These are phyloP conservation scores for Cyclophora punctaria DNA, from an alignment of 2,888 invertebrate species.

Conservation along the genomic window DNA sequence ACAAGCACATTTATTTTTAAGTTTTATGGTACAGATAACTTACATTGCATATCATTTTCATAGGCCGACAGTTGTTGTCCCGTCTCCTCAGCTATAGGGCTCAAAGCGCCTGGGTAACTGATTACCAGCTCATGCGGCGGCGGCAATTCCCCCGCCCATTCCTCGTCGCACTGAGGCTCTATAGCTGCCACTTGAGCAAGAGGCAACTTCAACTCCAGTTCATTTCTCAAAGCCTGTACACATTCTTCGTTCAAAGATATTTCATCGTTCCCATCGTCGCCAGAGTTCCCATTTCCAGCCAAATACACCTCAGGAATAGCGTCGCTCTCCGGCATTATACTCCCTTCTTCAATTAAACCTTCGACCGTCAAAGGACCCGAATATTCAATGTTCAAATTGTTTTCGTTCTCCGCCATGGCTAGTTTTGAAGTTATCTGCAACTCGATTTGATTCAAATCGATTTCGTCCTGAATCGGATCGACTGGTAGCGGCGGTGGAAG, in stretches of 20 bases:
- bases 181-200: conserved; percentile 69
- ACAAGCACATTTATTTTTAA: background rate
- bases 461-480: conserved; percentile 33
- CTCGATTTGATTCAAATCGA: conserved; percentile 61
- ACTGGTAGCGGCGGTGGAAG: conserved; percentile 21
- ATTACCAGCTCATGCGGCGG: conserved; percentile 58
- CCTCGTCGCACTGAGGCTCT: conserved; percentile 29
- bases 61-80: conserved; percentile 57
- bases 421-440: conserved; percentile 63
- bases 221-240: conserved; percentile 81
- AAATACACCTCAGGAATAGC: conserved; percentile 46
- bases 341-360: conserved; percentile 41
- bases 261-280: conserved; percentile 71
- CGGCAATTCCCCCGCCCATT: conserved; percentile 29
- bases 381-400: conserved; percentile 69
- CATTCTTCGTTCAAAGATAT: conserved; percentile 81
- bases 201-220: conserved; percentile 81
- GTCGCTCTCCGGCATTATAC: conserved; percentile 36
- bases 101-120: conserved; percentile 57
- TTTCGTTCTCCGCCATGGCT: conserved; percentile 71
- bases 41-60: conserved; percentile 56
- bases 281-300: conserved; percentile 68
- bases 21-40: conserved; percentile 14
- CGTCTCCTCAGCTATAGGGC: conserved; percentile 65
- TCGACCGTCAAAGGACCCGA: conserved; percentile 59